Evolutionary conservation across 2,113 vertebrate genomes (phyloP).

Genomic region (Gavialis gangeticus): DNA sequence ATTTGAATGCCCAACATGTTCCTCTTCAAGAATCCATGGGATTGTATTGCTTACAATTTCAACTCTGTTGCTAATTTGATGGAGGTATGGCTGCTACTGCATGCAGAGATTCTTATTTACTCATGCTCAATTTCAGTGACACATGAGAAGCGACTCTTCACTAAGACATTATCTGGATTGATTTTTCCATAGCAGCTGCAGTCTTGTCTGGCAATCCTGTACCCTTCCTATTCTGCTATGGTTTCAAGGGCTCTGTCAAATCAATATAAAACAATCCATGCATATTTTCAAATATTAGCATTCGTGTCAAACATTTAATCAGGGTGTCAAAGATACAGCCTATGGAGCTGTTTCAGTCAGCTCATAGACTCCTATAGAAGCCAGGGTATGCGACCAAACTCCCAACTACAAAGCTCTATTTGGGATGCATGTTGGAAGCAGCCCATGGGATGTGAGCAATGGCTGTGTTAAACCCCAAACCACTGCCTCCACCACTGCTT

Average conservation of each 20-base stretch:
- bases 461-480: too few species aligned
- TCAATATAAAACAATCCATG: background rate
- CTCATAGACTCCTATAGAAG: too few species aligned
- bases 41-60: background rate
- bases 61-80: background rate
- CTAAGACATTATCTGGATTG: background rate
- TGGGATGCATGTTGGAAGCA: too few species aligned
- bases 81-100: background rate
- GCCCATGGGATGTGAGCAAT: too few species aligned
- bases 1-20: background rate
- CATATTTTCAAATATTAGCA: background rate
- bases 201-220: background rate
- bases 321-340: too few species aligned
- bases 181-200: background rate
- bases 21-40: background rate
- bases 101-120: background rate
- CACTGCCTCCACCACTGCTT: too few species aligned
- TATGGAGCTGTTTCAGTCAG: too few species aligned
- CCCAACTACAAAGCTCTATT: too few species aligned
- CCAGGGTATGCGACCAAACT: too few species aligned
- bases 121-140: background rate
- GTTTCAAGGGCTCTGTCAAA: background rate
- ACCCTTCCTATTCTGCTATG: background rate
- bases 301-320: background rate
- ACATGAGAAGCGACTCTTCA: background rate